phyloP scores from a whole-genome alignment of 1,140 invertebrate genomes.

The Eumeta japonica region DNA sequence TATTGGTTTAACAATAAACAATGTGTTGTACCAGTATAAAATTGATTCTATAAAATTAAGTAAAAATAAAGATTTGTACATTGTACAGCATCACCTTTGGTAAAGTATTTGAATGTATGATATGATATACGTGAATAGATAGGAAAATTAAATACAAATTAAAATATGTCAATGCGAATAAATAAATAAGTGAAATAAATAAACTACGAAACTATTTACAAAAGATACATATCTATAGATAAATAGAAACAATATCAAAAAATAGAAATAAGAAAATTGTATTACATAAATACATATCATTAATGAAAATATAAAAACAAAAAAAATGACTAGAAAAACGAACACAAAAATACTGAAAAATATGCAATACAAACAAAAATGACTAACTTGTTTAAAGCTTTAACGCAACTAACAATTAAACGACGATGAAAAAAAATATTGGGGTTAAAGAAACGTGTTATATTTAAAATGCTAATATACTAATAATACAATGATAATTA shows the following conservation, averaged over 20 bases:
- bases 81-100: constrained; percentile 2
- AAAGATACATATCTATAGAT: constrained; percentile 20
- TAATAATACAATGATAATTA: no score
- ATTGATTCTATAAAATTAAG: constrained; percentile 7
- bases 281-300: background rate
- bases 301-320: background rate
- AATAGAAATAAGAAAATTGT: background rate
- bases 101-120: background rate
- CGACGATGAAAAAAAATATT: background rate
- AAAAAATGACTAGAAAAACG: background rate
- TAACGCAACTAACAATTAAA: background rate
- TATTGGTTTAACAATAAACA: no score
- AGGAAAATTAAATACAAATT: constrained; percentile 10
- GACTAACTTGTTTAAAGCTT: background rate
- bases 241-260: constrained; percentile 6
- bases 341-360: constrained; percentile 10
- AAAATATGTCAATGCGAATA: constrained; percentile 9
- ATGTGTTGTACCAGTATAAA: no score
- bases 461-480: no score
- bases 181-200: constrained; percentile 10
- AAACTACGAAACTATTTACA: constrained; percentile 44
- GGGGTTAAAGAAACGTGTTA: no score
- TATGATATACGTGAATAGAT: background rate
- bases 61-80: constrained; percentile 16
- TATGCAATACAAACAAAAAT: constrained; percentile 9